phyloP scores from a whole-genome alignment of 2,888 invertebrate species.

The Spisula subtruncata region DNA sequence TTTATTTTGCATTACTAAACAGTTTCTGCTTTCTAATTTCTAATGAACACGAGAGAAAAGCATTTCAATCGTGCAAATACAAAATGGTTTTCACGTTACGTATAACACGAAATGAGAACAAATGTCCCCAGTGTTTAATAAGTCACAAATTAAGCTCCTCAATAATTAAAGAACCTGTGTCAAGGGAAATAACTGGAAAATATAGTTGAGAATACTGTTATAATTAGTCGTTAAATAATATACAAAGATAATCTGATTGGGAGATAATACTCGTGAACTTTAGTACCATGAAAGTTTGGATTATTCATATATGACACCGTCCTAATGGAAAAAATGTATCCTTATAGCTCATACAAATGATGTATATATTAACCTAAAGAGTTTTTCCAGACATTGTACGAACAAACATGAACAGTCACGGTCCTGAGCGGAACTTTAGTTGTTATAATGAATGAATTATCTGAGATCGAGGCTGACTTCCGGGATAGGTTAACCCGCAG shows the following conservation, averaged over 20 bases:
- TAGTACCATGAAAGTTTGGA: not conserved
- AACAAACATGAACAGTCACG: not conserved
- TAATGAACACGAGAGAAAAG: no score
- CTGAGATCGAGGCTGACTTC: no score
- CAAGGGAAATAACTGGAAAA: conserved; percentile 6
- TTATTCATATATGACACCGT: not conserved
- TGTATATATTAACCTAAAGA: not conserved
- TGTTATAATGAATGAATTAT: not conserved
- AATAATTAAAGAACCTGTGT: not conserved
- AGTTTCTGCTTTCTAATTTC: no score
- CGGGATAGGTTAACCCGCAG: no score
- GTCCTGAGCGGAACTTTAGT: not conserved
- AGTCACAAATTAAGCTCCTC: not conserved
- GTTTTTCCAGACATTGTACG: not conserved
- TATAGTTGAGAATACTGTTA: not conserved
- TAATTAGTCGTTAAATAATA: not conserved
- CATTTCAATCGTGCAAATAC: no score
- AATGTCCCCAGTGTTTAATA: not conserved
- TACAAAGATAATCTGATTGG: not conserved
- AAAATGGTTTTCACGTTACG: no score
- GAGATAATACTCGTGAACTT: not conserved
- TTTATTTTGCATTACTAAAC: no score
- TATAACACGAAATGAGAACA: no score
- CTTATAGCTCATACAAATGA: no score
- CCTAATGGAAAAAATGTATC: not conserved